Evolutionary conservation across 2,888 invertebrate genomes (phyloP), one percentile per base, ranked within the genome.

Genomic region (Drosophila macrothrix): DNA sequence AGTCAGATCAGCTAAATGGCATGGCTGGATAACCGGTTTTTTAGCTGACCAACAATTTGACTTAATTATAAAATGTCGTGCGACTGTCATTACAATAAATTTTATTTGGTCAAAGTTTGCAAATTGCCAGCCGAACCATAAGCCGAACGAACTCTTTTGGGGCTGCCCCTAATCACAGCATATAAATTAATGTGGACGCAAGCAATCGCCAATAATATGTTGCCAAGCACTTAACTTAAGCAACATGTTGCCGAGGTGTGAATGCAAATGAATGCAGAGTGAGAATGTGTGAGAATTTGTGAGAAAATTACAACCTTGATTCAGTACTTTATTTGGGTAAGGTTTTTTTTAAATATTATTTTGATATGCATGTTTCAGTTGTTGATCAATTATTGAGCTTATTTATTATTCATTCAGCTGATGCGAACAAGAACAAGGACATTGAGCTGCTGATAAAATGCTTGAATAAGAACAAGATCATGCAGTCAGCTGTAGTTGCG

Each of bases 1-100:
- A 68, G 78, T 62, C 65, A 73, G 69, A 77, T 79, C 81, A 80
- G 64, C 81, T 73, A 73, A 81, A 81, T 81, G 74, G 67, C 74
- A 66, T 81, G 78, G 66, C 66, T 54, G 52, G 58, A 28, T 28
- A 71, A 80, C 82, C 80, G 78, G 80, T 81, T 80, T 73, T 50
- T 68, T 50, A 67, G 72, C 67, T 54, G 39, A 29, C 67, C 66
- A 75, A 72, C 80, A 71, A 80, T 80, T 81, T 82, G 78, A 73
- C 83, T 84, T 81, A 86, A 88, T 88, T 90, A 88, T 86, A 87
- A 90, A 90, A 88, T 90, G 83, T 80, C 84, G 86, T 80, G 79
- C 83, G 61, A 69, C 81, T 80, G 86, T 79, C 81, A 75, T 78
- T 78, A 83, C 68, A 80, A 80, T 88, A 89, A 87, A 90, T 82